Base-by-base conservation (phyloP, 2,797 vertebrate species). In the Sebastes minor region DNA sequence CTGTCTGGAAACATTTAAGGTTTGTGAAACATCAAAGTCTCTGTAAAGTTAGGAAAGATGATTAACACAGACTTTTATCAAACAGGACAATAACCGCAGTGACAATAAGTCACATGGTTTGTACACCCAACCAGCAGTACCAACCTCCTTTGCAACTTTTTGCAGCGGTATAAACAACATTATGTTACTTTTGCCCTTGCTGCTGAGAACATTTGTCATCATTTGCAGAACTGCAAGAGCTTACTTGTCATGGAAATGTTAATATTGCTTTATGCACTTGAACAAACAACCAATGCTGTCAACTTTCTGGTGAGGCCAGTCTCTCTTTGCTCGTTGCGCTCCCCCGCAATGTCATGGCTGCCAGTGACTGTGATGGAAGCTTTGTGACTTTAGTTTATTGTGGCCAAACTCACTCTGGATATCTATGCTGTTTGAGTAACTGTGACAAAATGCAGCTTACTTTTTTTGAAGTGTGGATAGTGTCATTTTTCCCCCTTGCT, bases 371-470 rank as follows among this genome's bases (percentile, higher is more conserved):
- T 23, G 13, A 46, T 22, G 38, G 53, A 71, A 60, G 32, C 22
- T n/a, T 46, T 53, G 60, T 11, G 27, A 33, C 33, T 53, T 35
- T 13, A 76, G 25, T 61, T 67, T 22, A 49, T n/a, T 25, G 20
- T 53, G 22, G 49, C 13, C 22, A 20, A 38, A 52, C 25, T 53
- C 2, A 12, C 22, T 25, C 1, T 9, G 9, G 32, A 5, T 20
- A 13, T 76, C 8, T 27, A 42, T 11, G 49, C 61, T 32, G 28
- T 75, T 60, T 23, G 25, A 71, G 33, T 52, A 42, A 61, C 59
- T 23, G 46, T 68, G 73, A 83, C 62, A 72, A 76, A 74, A 62
- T 69, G 20, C 52, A 60, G 60, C 42, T 62, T 30, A 42, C 23
- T 38, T 65, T 25, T 65, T 25, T 33, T 16, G 57, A 25, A 16